These are phyloP conservation scores for Prionace glauca DNA, from an alignment of 2,797 vertebrate genomes.

Conservation along the genomic window DNA sequence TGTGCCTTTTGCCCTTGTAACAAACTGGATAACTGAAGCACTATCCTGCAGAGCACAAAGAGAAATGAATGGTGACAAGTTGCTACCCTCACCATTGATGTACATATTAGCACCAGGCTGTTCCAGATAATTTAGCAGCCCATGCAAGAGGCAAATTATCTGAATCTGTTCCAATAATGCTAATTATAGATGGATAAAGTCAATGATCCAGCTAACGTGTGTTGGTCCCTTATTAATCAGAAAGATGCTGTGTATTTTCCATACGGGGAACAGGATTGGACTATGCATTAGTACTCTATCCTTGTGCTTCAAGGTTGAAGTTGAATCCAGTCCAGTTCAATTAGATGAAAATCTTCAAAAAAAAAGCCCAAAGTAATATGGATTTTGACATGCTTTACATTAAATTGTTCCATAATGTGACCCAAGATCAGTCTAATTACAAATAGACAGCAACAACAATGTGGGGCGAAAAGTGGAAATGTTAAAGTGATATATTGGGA, in stretches of 20 bases:
- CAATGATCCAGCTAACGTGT: neutral
- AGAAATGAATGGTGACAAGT: neutral
- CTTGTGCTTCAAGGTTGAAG: neutral
- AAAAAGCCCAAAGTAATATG: neutral
- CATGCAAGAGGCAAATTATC: neutral
- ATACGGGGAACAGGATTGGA: too few relatives aligned
- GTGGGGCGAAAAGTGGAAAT: neutral
- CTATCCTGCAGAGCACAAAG: constrained; percentile 68
- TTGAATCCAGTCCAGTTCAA: neutral
- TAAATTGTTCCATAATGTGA: neutral
- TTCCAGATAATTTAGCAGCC: neutral
- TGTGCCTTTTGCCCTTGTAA: constrained; percentile 71
- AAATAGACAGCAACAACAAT: neutral
- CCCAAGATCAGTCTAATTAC: neutral
- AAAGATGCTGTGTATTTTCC: too few relatives aligned
- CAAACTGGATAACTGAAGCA: constrained; percentile 92
- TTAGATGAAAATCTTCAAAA: neutral
- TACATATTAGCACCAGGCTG: neutral
- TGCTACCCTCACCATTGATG: neutral
- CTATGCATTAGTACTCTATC: neutral
- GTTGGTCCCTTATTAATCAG: neutral
- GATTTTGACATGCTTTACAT: neutral
- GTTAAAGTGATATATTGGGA: neutral
- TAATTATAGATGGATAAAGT: neutral
- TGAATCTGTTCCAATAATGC: neutral